Conservation (phyloP, 1,140 invertebrate species). For the Aphaenogaster ashmeadi region DNA sequence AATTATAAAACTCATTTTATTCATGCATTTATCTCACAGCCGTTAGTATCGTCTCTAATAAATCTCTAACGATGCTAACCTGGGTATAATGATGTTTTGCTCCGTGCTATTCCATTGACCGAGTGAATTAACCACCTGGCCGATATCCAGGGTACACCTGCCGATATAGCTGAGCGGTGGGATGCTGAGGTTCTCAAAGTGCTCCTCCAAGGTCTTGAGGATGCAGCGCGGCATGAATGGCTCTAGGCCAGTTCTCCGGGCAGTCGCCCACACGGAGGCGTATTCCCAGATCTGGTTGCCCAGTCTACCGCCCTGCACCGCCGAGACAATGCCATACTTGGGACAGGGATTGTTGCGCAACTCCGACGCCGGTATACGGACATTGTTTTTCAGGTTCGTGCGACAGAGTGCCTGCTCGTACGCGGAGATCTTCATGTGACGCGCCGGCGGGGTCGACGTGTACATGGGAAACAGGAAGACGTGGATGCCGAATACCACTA, state of each 20-base stretch:
- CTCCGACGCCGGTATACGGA: constrained; percentile 76
- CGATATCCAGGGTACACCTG: constrained; percentile 87
- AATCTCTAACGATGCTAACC: constrained; percentile 73
- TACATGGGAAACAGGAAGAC: constrained; percentile 90
- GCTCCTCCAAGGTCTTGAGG: constrained; percentile 86
- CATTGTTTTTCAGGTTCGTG: constrained; percentile 85
- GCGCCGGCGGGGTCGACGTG: constrained; percentile 83
- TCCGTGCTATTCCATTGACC: constrained; percentile 88
- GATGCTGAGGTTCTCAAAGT: constrained; percentile 88
- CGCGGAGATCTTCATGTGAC: constrained; percentile 83
- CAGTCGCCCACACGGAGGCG: constrained; percentile 89
- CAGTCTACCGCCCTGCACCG: constrained; percentile 88
- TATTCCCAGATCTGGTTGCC: constrained; percentile 91
- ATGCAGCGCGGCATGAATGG: constrained; percentile 89
- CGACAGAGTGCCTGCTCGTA: constrained; percentile 88
- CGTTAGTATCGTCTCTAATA: neutral
- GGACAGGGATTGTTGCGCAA: constrained; percentile 85
- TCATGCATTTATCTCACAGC: neutral
- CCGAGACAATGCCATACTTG: constrained; percentile 88
- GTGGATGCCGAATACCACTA: constrained; percentile 89
- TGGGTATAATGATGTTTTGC: constrained; percentile 89
- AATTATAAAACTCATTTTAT: neutral
- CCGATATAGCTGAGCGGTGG: constrained; percentile 88
- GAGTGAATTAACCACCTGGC: constrained; percentile 87
- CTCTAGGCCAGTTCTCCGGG: constrained; percentile 88